Evolutionary conservation across 2,888 invertebrate genomes (phyloP).

Genomic region (Phytoseiulus persimilis): DNA sequence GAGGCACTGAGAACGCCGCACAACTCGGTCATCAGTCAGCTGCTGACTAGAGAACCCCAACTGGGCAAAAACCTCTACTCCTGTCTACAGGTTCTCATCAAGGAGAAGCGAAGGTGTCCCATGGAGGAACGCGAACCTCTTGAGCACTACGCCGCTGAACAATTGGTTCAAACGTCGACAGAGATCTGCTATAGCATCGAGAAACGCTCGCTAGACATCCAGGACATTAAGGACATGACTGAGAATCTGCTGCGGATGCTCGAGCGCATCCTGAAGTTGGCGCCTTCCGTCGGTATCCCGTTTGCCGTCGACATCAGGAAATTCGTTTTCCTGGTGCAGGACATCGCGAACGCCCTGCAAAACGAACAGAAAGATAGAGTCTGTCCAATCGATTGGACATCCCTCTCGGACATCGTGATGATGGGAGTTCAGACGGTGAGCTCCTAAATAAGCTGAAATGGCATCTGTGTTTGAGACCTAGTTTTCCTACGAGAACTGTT

Average conservation of each 20-base stretch:
- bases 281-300: neutral
- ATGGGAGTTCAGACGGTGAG: slow-evolving; percentile 11
- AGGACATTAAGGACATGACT: slow-evolving; percentile 19
- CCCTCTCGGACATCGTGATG: neutral
- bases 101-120: slow-evolving; percentile 9
- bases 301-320: slow-evolving; percentile 10
- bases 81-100: neutral
- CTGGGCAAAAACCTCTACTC: neutral
- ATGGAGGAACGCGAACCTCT: neutral
- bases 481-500: too few species aligned
- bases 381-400: slow-evolving; percentile 18
- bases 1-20: neutral
- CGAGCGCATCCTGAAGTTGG: slow-evolving; percentile 14
- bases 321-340: slow-evolving; percentile 8
- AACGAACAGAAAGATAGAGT: neutral
- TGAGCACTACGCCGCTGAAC: slow-evolving; percentile 19
- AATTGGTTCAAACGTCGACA: slow-evolving; percentile 21
- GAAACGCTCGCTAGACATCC: neutral
- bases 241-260: slow-evolving; percentile 21
- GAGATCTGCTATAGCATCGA: slow-evolving; percentile 25
- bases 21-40: neutral
- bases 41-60: neutral
- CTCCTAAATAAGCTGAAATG: too few species aligned
- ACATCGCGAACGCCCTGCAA: slow-evolving; percentile 13
- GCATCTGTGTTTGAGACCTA: too few species aligned